Base-by-base conservation (phyloP, 2,797 vertebrate species). In the Momotus momota region DNA sequence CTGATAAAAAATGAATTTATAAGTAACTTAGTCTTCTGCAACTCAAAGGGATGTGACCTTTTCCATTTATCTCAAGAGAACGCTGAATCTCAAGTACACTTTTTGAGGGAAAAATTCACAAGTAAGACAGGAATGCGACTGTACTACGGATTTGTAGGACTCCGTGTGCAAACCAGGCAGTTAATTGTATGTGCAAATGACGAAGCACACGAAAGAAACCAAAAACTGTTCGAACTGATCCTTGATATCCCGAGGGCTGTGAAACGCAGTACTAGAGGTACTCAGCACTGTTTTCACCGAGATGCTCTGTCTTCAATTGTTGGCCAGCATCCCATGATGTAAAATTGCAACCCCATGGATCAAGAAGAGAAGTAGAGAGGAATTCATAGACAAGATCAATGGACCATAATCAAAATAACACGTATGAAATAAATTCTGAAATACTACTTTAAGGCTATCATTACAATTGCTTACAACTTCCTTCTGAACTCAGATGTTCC, bases 1-100 rank as follows among this genome's bases (percentile, higher is more conserved):
- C 27, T 81, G 78, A 83, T 38, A 81, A 93, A 91, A 96, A 79
- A 79, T 29, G 58, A 85, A 93, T 90, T 79, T 62, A 20, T 69
- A 80, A 95, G 81, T 88, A 90, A 85, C 61, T 89, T 45, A 41
- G 48, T 52, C 55, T 64, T 38, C 77, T 88, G 49, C 5, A 27
- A 45, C 67, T 80, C 45, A 86, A 72, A 95, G 49, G 67, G 51
- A 87, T n/a, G 38, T 92, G 77, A 88, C 89, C 69, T 91, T 82
- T 82, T 60, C 77, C 57, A 46, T 73, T 81, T 65, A 49, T 58
- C 81, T 77, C 84, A 72, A 55, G 33, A 69, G 55, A 10, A 72
- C 17, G 8, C 20, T 58, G 81, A 70, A 75, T 80, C 85, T 83
- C 60, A 55, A 86, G 33, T 11, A 38, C 14, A 17, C 10, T 72